Conservation (phyloP, 2,113 vertebrate genomes). For the Apaloderma vittatum region DNA sequence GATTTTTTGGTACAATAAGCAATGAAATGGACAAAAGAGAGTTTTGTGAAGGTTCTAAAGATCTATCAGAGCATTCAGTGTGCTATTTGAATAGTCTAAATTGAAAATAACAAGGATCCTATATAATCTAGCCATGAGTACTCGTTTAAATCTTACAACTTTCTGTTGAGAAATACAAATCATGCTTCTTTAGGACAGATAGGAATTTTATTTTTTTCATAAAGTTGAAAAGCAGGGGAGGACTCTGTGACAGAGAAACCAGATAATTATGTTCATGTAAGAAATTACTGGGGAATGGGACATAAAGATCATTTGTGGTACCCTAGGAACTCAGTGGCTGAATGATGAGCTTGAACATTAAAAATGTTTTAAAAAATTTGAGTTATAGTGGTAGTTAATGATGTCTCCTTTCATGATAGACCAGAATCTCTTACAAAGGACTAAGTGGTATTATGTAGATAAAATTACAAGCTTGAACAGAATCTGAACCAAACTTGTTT, state of each 20-base stretch:
- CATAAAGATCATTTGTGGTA: neutral
- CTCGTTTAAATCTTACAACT: neutral
- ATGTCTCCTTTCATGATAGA: neutral
- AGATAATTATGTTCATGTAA: neutral
- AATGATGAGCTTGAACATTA: neutral
- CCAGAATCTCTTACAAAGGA: conserved; percentile 1
- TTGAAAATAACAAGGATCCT: neutral
- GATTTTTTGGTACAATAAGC: neutral
- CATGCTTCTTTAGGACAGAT: neutral
- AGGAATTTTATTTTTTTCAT: neutral
- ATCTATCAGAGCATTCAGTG: neutral
- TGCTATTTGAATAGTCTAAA: neutral
- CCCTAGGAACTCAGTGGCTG: neutral
- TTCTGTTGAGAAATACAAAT: neutral
- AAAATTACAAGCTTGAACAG: conserved; percentile 53
- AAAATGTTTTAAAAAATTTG: neutral
- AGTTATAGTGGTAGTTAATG: neutral
- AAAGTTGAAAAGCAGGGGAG: neutral
- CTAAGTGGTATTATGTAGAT: neutral
- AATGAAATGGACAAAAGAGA: neutral
- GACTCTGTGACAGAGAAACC: neutral
- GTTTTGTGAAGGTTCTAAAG: neutral
- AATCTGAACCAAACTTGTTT: conserved; percentile 10
- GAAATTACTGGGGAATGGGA: neutral
- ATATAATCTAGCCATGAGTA: neutral